Conservation (phyloP, 2,797 vertebrate genomes). For the Phalloptychus januarius region DNA sequence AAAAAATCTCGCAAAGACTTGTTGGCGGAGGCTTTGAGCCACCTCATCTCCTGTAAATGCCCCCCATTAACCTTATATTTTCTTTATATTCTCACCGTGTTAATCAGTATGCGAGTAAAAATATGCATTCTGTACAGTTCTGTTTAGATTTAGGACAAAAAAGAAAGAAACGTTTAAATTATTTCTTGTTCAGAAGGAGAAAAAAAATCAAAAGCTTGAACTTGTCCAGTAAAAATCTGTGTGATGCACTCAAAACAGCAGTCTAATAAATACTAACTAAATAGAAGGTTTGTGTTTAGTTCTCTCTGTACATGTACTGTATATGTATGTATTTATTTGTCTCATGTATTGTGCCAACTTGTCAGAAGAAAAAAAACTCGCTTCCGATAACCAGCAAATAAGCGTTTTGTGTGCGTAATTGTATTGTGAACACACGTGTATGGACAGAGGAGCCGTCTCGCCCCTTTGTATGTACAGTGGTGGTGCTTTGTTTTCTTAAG, state of each 20-base stretch:
- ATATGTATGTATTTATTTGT: conserved; percentile 86
- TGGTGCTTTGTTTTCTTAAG: conserved; percentile 84
- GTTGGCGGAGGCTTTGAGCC: conserved; percentile 79
- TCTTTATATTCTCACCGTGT: conserved; percentile 83
- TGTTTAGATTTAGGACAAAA: conserved; percentile 87
- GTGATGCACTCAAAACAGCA: conserved; percentile 85
- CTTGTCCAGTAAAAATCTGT: conserved; percentile 86
- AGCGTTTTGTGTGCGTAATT: conserved; percentile 71
- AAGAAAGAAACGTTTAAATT: conserved; percentile 88
- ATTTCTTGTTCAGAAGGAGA: conserved; percentile 80
- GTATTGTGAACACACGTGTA: conserved; percentile 90
- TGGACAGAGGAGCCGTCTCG: conserved; percentile 86
- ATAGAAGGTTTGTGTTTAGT: conserved; percentile 66
- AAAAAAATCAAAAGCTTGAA: conserved; percentile 82
- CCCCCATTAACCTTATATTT: conserved; percentile 63
- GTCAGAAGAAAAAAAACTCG: conserved; percentile 82
- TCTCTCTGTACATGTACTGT: conserved; percentile 81
- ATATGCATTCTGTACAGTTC: conserved; percentile 89
- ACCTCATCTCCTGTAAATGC: conserved; percentile 63
- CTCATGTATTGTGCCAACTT: conserved; percentile 88
- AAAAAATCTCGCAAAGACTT: conserved; percentile 86
- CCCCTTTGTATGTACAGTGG: conserved; percentile 85
- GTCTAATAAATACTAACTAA: conserved; percentile 62
- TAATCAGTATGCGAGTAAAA: conserved; percentile 87
- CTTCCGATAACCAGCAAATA: conserved; percentile 68